Conservation (phyloP, 92 coral and sea anemone genomes). For the Desmophyllum pertusum region DNA sequence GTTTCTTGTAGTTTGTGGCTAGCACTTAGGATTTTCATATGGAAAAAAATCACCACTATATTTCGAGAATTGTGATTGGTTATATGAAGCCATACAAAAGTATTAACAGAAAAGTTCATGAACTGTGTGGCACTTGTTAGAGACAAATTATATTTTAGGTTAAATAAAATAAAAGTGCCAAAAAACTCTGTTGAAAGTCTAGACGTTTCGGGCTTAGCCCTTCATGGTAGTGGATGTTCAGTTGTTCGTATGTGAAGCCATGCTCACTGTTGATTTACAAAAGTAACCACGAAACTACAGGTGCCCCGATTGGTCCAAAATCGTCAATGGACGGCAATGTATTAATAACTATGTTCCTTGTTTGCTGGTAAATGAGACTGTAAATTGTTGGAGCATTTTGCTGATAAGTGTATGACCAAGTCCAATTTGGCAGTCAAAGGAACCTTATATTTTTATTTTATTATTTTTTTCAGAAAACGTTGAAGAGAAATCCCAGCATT, state of each 20-base stretch:
- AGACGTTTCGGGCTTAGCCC: too few relatives aligned
- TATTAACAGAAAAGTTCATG: too few relatives aligned
- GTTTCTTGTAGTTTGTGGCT: background rate
- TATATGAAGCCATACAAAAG: too few relatives aligned
- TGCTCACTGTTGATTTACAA: too few relatives aligned
- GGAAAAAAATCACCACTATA: background rate
- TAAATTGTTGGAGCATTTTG: background rate
- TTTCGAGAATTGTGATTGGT: background rate
- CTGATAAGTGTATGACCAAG: background rate
- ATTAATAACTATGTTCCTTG: background rate
- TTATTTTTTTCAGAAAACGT: conserved; percentile 53
- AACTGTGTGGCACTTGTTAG: too few relatives aligned
- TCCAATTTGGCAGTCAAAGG: background rate
- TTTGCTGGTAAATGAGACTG: background rate
- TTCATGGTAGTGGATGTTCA: too few relatives aligned
- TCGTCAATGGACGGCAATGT: background rate
- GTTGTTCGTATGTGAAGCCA: too few relatives aligned
- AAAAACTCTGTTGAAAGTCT: too few relatives aligned
- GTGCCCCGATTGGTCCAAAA: background rate
- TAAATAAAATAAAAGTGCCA: too few relatives aligned
- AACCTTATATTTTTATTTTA: background rate
- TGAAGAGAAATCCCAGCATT: conserved; percentile 67
- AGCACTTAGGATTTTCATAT: background rate
- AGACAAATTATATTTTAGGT: too few relatives aligned
- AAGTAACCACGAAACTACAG: background rate